Conservation (phyloP, 2,888 invertebrate species). For the Bembecia ichneumoniformis region DNA sequence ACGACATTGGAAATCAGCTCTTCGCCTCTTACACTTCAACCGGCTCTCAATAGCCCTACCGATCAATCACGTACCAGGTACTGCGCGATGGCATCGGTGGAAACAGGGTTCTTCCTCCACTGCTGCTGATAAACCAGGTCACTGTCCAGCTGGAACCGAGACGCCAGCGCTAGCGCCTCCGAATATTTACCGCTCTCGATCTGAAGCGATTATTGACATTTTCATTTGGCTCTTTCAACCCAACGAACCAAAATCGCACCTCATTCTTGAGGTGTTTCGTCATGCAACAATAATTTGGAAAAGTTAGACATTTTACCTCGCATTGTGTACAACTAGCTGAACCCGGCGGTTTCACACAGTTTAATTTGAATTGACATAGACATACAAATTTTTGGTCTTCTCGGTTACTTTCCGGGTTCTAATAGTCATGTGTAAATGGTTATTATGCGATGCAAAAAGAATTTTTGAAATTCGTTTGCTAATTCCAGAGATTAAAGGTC, state of each 20-base stretch:
- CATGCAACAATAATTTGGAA: too few relatives aligned
- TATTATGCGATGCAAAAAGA: too few relatives aligned
- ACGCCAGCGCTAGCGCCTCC: constrained; percentile 80
- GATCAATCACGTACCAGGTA: constrained; percentile 67
- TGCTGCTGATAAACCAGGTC: constrained; percentile 86
- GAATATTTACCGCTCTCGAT: constrained; percentile 79
- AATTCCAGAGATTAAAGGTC: too few relatives aligned
- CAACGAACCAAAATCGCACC: constrained; percentile 4
- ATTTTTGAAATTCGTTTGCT: too few relatives aligned
- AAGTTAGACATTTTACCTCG: too few relatives aligned
- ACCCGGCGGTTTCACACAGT: too few relatives aligned
- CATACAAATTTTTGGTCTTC: too few relatives aligned
- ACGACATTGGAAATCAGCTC: background rate
- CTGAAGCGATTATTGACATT: constrained; percentile 26
- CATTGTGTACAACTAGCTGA: too few relatives aligned
- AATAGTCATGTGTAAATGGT: too few relatives aligned
- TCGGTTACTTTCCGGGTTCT: too few relatives aligned
- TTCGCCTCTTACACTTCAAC: background rate
- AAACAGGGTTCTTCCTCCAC: constrained; percentile 81
- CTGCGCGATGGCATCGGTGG: constrained; percentile 80
- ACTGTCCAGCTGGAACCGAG: constrained; percentile 78
- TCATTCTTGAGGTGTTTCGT: background rate
- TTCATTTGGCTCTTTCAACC: background rate
- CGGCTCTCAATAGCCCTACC: too few relatives aligned
- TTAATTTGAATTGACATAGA: too few relatives aligned